A percentile compares a stretch with the other conserved stretches of the same genome.
These are phyloP conservation scores for Atherix ibis DNA, from an alignment of 2,888 invertebrate genomes.

Conservation along the genomic window DNA sequence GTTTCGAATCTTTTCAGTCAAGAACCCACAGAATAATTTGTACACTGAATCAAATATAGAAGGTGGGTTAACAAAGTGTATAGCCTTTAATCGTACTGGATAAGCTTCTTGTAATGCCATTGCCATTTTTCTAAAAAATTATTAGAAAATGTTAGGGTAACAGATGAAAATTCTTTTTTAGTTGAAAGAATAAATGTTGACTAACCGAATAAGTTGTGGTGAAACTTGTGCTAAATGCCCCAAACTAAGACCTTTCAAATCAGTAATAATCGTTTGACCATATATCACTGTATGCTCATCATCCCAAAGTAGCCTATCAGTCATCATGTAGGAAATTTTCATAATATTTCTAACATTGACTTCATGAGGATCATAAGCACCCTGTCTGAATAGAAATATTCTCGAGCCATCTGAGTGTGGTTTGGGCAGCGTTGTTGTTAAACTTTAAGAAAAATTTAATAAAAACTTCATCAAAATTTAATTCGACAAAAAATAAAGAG, in stretches of 20 bases:
- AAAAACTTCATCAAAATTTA: neutral
- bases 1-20: conserved; percentile 40
- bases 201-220: conserved; percentile 37
- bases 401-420: conserved; percentile 25
- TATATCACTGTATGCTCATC: conserved; percentile 36
- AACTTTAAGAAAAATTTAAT: conserved; percentile 19
- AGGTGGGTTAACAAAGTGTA: conserved; percentile 41
- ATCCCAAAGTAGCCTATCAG: conserved; percentile 35
- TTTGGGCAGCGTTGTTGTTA: conserved; percentile 31
- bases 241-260: conserved; percentile 36
- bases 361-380: conserved; percentile 30
- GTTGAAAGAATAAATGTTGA: neutral
- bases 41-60: conserved; percentile 39
- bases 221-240: conserved; percentile 38
- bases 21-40: conserved; percentile 36
- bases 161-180: conserved; percentile 2
- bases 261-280: conserved; percentile 36
- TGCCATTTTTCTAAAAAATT: conserved; percentile 10
- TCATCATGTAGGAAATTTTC: conserved; percentile 17
- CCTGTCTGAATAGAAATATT: conserved; percentile 30
- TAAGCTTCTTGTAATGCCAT: conserved; percentile 35
- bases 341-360: conserved; percentile 25
- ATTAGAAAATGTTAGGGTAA: neutral
- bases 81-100: conserved; percentile 41
- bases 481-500: neutral